A percentile compares a stretch with the other conserved stretches of the same genome.
These are phyloP conservation scores for Platysteira castanea DNA, from an alignment of 2,113 vertebrate genomes.

Conservation along the genomic window DNA sequence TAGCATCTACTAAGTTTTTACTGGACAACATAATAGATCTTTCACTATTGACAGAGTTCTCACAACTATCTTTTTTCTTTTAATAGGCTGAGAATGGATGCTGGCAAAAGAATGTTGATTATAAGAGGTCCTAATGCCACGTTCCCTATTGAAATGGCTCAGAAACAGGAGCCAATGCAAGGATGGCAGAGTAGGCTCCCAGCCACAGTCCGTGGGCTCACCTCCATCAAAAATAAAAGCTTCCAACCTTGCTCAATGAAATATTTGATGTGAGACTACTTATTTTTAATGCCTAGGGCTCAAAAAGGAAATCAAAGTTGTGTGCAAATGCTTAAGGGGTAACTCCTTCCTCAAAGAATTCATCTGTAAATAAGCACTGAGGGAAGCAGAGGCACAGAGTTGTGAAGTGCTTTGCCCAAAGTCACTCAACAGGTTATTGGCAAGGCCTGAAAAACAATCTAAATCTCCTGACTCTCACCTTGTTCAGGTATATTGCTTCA, in stretches of 20 bases:
- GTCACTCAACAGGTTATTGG: not conserved
- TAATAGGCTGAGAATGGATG: conserved; percentile 59
- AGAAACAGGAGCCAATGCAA: not conserved
- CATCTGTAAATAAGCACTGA: not conserved
- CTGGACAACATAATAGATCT: conserved; percentile 61
- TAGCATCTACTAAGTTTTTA: conserved; percentile 68
- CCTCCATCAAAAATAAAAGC: conserved; percentile 27
- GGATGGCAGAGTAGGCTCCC: not conserved
- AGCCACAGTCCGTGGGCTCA: not conserved
- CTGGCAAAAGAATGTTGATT: conserved; percentile 1
- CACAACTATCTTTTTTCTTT: conserved; percentile 54
- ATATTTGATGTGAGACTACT: not conserved
- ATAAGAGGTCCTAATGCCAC: not conserved
- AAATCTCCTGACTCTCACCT: not conserved
- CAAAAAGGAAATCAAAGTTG: not conserved
- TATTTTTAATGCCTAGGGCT: not conserved
- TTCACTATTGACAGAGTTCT: conserved; percentile 65
- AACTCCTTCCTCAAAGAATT: not conserved
- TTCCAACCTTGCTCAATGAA: not conserved
- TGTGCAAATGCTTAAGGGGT: not conserved
- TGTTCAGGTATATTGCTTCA: not conserved
- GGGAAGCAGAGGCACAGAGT: not conserved
- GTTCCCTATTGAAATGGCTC: not conserved
- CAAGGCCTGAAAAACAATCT: not conserved
- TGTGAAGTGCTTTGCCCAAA: not conserved